Conservation (phyloP, 2,113 vertebrate genomes). For the Greenwoodochromis staneri region DNA sequence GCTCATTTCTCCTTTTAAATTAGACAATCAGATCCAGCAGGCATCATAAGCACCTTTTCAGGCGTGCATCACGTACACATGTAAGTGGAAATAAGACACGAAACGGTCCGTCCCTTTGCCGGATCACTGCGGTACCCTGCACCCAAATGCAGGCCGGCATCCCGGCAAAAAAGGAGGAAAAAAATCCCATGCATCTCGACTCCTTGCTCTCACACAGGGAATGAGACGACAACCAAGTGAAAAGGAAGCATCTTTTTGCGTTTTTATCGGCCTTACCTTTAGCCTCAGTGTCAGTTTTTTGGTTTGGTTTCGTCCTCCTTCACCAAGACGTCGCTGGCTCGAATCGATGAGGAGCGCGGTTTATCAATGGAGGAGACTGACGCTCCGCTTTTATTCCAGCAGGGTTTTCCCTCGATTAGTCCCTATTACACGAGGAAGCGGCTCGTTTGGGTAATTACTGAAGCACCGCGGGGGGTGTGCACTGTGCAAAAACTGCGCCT, state of each 20-base stretch:
- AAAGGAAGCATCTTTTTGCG: background rate
- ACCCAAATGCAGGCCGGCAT: slow-evolving; percentile 65
- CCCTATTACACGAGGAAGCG: background rate
- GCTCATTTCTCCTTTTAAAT: background rate
- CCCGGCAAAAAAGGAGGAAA: slow-evolving; percentile 1
- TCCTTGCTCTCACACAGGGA: background rate
- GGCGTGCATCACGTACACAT: slow-evolving; percentile 1
- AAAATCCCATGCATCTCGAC: slow-evolving; percentile 12
- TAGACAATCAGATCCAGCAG: background rate
- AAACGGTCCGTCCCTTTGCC: slow-evolving; percentile 21
- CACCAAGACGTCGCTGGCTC: slow-evolving; percentile 24
- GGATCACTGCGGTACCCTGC: slow-evolving; percentile 71
- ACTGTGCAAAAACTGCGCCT: background rate
- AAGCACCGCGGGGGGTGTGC: background rate
- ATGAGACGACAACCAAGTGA: background rate
- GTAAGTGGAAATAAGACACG: background rate
- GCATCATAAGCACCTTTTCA: background rate
- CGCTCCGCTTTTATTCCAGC: slow-evolving; percentile 46
- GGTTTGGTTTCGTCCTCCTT: slow-evolving; percentile 4
- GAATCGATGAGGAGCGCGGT: slow-evolving; percentile 34
- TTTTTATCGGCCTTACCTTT: slow-evolving; percentile 54
- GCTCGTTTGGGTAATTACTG: background rate
- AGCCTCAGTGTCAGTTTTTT: slow-evolving; percentile 9
- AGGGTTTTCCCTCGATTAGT: slow-evolving; percentile 24
- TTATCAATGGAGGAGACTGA: slow-evolving; percentile 47